Evolutionary conservation across 2,888 invertebrate genomes (phyloP).

Genomic region (Hirtodrosophila confusa): DNA sequence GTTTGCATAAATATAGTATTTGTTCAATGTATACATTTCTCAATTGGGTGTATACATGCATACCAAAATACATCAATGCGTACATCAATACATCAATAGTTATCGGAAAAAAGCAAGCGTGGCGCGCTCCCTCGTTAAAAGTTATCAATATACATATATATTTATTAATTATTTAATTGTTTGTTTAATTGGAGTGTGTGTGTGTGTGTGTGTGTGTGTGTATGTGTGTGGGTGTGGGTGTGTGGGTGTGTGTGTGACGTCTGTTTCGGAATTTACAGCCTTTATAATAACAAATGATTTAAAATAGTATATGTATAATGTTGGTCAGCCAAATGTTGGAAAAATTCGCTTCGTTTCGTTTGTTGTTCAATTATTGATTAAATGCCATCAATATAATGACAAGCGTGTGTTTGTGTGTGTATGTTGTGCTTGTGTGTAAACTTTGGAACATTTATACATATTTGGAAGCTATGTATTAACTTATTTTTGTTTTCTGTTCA

Average conservation of each 20-base stretch:
- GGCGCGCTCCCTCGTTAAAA: too few species aligned
- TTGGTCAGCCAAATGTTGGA: background rate
- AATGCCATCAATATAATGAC: too few species aligned
- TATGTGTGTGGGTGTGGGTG: background rate
- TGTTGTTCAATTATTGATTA: too few species aligned
- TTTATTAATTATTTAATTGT: background rate
- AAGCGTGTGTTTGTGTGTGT: background rate
- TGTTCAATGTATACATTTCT: too few species aligned
- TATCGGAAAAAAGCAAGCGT: too few species aligned
- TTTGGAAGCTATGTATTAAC: constrained; percentile 6
- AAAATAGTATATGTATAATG: too few species aligned
- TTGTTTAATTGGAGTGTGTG: constrained; percentile 9
- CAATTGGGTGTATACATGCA: too few species aligned
- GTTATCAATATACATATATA: constrained; percentile 1
- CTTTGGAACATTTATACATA: constrained; percentile 16
- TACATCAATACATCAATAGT: too few species aligned
- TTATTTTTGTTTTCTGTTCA: constrained; percentile 5
- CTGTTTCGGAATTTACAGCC: background rate
- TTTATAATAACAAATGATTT: background rate
- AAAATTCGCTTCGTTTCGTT: constrained; percentile 2
- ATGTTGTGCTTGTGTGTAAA: background rate
- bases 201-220: background rate
- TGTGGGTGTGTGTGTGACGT: background rate
- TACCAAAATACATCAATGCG: too few species aligned
- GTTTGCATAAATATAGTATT: too few species aligned